phyloP scores from a whole-genome alignment of 1,140 invertebrate species.

The Bombus breviceps region DNA sequence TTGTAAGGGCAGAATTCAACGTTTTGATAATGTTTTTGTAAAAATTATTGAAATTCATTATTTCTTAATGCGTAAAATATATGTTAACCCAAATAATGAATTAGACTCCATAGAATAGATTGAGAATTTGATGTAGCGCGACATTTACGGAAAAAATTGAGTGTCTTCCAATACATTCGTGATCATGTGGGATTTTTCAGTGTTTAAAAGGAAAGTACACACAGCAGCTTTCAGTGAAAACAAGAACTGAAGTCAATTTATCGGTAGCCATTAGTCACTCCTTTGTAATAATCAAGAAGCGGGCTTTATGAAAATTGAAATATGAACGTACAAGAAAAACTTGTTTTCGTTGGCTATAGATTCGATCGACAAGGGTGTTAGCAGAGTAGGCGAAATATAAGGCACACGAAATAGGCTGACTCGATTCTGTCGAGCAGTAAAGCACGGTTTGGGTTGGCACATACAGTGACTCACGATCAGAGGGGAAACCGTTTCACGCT shows the following conservation, averaged over 20 bases:
- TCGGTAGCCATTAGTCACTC: neutral
- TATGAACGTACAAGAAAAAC: neutral
- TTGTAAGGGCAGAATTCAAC: neutral
- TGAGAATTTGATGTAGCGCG: neutral
- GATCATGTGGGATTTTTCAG: neutral
- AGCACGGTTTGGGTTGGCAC: conserved; percentile 21
- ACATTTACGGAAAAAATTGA: too few relatives aligned
- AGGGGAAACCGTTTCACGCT: conserved; percentile 38
- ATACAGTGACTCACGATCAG: conserved; percentile 39
- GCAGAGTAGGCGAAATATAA: neutral
- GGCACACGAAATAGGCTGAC: conserved; percentile 6
- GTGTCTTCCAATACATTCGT: too few relatives aligned
- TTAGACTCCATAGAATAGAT: too few relatives aligned
- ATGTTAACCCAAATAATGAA: conserved; percentile 6
- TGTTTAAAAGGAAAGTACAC: neutral
- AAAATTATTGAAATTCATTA: too few relatives aligned
- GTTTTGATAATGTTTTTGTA: neutral
- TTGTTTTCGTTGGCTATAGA: conserved; percentile 2
- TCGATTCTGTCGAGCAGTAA: conserved; percentile 9
- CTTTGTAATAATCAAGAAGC: neutral
- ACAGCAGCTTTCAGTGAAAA: neutral
- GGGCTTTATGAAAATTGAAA: neutral
- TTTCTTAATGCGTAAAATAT: neutral
- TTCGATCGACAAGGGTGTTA: conserved; percentile 14
- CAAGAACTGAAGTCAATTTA: neutral